Evolutionary conservation across 2,797 vertebrate genomes (phyloP), one percentile per base, ranked within the genome.

Genomic region (Rhabdomys pumilio): DNA sequence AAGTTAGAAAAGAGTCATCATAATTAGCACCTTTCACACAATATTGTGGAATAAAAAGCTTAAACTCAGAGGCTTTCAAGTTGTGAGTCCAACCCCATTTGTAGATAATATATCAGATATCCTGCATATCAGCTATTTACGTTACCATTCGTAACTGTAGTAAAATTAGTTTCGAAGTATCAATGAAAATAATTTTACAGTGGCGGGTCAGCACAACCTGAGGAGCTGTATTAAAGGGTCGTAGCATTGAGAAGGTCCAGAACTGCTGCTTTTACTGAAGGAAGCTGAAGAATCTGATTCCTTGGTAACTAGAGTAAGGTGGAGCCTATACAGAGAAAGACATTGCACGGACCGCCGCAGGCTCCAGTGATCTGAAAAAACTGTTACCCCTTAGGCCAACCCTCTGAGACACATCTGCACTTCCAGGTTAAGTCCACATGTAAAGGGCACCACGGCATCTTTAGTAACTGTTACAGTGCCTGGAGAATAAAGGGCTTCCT

Each of bases 401-500:
- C 41, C 13, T 94, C 44, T 44, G 79, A 6, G 69, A 76, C 47
- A 55, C 1, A 89, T 22, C 14, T 38, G 90, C 80, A 90, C 41
- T 75, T 63, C 76, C 87, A 14, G 7, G 65, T 12, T 38, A 88
- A 29, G 24, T 41, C 93, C 86, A 75, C 38, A 91, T 69, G 26
- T 47, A 85, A 95, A 93, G n/a, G 3, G 50, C 80, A 72, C 69
- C 5, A 76, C 86, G 44, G 38, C 11, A 85, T 41, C 82, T 90
- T 38, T 81, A 38, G 34, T 63, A 89, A 89, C 11, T 65, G 34
- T 4, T 72, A 47, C 67, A 41, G 53, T 73, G 4, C 15, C 77
- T 87, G 47, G n/a, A 41, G 65, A 94, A 90, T 77, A 29, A 55
- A 95, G 76, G n/a, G 26, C 24, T 41, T 92, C 57, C 83, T 34